Conservation (phyloP, 2,797 vertebrate genomes). For the Alosa sapidissima region DNA sequence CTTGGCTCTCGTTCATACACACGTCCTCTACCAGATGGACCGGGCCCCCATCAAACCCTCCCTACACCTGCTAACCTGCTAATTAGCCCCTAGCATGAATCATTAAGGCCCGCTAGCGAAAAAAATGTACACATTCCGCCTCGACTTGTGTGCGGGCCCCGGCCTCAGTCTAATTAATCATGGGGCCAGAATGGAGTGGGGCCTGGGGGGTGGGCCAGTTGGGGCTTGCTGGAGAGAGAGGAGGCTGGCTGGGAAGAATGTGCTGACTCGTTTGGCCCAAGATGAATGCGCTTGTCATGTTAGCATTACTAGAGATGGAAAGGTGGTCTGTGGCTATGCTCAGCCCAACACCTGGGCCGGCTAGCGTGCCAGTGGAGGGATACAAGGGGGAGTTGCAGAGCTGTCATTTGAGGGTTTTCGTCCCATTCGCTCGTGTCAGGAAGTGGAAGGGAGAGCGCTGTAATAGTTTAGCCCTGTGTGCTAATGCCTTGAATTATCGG, state of each 20-base stretch:
- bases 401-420: not conserved
- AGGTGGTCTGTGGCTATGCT: constrained; percentile 2
- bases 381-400: not conserved
- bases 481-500: constrained; percentile 2
- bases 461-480: not conserved
- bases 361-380: not conserved
- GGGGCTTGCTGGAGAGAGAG: constrained; percentile 19
- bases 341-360: not conserved
- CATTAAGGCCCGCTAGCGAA: constrained; percentile 42
- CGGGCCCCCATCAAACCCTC: constrained; percentile 28
- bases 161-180: constrained; percentile 38
- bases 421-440: not conserved
- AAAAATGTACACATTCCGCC: constrained; percentile 38
- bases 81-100: constrained; percentile 49
- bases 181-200: not conserved
- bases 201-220: constrained; percentile 12
- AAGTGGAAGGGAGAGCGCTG: not conserved
- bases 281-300: constrained; percentile 8
- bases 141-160: constrained; percentile 21
- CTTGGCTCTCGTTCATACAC: not conserved
- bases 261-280: not conserved
- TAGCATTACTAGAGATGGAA: not conserved
- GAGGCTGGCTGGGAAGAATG: not conserved
- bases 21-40: constrained; percentile 26
- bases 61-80: constrained; percentile 51